Evolutionary conservation across 2,888 invertebrate genomes (phyloP).

Genomic region (Eupithecia abbreviata): DNA sequence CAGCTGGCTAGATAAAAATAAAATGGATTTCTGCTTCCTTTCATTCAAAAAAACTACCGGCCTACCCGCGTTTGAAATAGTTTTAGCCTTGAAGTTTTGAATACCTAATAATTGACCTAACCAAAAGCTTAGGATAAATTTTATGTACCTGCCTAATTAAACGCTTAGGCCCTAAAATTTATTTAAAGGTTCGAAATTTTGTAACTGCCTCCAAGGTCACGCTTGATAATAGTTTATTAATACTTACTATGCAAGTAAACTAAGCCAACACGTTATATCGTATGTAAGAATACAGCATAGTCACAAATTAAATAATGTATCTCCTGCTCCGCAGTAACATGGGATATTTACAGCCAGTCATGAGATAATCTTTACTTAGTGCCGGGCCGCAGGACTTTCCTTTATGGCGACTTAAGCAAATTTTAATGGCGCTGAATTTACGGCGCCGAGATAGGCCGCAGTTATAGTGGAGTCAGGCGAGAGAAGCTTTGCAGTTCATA

Average conservation of each 20-base stretch:
- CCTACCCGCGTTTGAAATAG: too few relatives aligned
- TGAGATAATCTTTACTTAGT: slow-evolving; percentile 46
- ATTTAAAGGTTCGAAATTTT: too few relatives aligned
- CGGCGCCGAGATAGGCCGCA: slow-evolving; percentile 42
- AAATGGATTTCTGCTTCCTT: too few relatives aligned
- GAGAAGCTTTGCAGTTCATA: slow-evolving; percentile 4
- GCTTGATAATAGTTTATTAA: too few relatives aligned
- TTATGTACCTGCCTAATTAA: too few relatives aligned
- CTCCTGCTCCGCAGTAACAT: slow-evolving; percentile 34
- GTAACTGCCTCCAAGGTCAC: too few relatives aligned
- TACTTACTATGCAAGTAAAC: neutral
- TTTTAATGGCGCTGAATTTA: slow-evolving; percentile 72
- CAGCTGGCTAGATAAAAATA: too few relatives aligned
- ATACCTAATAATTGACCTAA: too few relatives aligned
- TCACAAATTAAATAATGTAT: slow-evolving; percentile 7
- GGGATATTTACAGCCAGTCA: slow-evolving; percentile 44
- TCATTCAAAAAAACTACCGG: too few relatives aligned
- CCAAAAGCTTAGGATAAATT: too few relatives aligned
- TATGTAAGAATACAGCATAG: neutral
- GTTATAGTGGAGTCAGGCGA: slow-evolving; percentile 20
- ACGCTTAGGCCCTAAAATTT: too few relatives aligned
- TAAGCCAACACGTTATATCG: neutral
- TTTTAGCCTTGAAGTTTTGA: too few relatives aligned
- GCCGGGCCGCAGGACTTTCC: slow-evolving; percentile 51
- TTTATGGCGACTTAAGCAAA: slow-evolving; percentile 75